Percentiles rank a stretch among this genome's conserved stretches.
These are phyloP conservation scores for Hemibagrus wyckioides DNA, from an alignment of 2,113 vertebrate species.

Conservation along the genomic window DNA sequence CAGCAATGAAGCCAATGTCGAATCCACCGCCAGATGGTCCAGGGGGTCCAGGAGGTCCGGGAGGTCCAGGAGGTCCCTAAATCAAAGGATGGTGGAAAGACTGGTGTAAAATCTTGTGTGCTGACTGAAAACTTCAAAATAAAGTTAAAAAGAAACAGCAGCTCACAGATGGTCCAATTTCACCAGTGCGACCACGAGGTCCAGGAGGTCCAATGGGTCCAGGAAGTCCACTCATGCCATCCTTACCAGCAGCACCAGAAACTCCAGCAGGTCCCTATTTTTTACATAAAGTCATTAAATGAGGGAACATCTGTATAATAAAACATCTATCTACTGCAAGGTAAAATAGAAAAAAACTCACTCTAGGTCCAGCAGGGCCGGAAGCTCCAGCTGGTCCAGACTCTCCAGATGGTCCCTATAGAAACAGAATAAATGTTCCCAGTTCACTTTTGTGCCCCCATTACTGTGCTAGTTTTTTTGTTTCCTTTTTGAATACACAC, in stretches of 20 bases:
- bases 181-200: constrained; percentile 93
- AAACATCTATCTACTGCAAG: neutral
- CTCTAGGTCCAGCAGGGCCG: constrained; percentile 90
- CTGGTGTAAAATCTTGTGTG: constrained; percentile 22
- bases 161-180: constrained; percentile 90
- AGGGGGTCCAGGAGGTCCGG: constrained; percentile 87
- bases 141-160: neutral
- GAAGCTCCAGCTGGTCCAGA: constrained; percentile 90
- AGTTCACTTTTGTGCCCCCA: neutral
- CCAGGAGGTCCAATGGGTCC: constrained; percentile 94
- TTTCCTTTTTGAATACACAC: no score
- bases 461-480: neutral
- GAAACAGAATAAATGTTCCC: neutral
- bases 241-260: constrained; percentile 88
- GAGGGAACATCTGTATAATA: neutral
- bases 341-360: constrained; percentile 69
- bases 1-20: constrained; percentile 92
- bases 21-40: constrained; percentile 89
- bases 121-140: neutral
- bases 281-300: constrained; percentile 4
- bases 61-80: constrained; percentile 90
- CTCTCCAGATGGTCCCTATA: constrained; percentile 88
- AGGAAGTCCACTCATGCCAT: constrained; percentile 89
- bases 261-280: constrained; percentile 87
- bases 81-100: neutral